phyloP scores from a whole-genome alignment of 1,140 invertebrate genomes.

The Idris sp. region DNA sequence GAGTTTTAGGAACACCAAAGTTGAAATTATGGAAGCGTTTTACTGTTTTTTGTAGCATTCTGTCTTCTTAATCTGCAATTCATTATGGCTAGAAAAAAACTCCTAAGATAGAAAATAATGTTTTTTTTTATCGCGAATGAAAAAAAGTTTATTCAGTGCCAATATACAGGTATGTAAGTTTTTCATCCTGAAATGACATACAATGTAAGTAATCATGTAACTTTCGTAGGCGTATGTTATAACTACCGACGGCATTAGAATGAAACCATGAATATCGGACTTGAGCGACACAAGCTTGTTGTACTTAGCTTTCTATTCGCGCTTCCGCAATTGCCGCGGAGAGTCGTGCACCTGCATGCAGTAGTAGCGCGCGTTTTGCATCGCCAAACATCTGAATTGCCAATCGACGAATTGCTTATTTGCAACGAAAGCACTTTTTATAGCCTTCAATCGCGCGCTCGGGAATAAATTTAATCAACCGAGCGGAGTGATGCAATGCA shows the following conservation, averaged over 20 bases:
- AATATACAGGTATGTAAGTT: too few species aligned
- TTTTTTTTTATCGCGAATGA: too few species aligned
- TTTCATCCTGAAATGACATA: too few species aligned
- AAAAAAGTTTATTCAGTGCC: too few species aligned
- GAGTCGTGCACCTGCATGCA: conserved; percentile 47
- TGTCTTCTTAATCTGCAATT: too few species aligned
- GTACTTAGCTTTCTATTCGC: conserved; percentile 51
- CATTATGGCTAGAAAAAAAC: too few species aligned
- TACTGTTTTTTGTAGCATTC: too few species aligned
- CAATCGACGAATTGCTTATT: conserved; percentile 30
- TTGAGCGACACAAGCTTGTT: conserved; percentile 39
- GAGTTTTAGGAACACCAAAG: too few species aligned
- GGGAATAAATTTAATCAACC: conserved; percentile 22
- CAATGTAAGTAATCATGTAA: conserved; percentile 30
- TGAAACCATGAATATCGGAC: conserved; percentile 30
- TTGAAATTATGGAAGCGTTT: too few species aligned
- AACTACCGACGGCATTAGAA: conserved; percentile 12
- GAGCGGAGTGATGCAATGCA: conserved; percentile 15
- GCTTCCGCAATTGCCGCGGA: conserved; percentile 43
- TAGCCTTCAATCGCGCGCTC: conserved; percentile 14
- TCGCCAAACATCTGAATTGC: conserved; percentile 13
- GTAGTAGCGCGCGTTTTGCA: conserved; percentile 35
- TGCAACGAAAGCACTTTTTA: conserved; percentile 24
- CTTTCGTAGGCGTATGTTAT: conserved; percentile 29
- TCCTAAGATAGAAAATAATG: too few species aligned